Evolutionary conservation across 2,888 invertebrate species (phyloP).

Genomic region (Germaria angustata): DNA sequence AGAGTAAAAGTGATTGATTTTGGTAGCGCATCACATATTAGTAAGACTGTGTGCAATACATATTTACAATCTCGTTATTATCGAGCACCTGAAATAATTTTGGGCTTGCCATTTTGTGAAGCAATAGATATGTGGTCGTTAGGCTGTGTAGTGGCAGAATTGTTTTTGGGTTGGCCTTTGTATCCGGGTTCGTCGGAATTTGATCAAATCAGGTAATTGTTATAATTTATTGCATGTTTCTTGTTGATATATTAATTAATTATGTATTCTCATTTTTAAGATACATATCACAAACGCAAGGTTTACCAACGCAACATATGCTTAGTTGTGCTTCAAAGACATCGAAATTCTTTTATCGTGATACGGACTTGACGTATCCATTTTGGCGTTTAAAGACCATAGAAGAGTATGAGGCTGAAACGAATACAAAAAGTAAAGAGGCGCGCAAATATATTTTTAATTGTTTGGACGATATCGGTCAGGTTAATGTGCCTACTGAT

Average conservation of each 20-base stretch:
- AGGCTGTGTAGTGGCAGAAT: constrained; percentile 99
- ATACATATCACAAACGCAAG: constrained; percentile 98
- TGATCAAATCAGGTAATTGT: constrained; percentile 92
- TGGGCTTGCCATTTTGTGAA: constrained; percentile 99
- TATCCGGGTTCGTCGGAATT: constrained; percentile 99
- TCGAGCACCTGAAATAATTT: constrained; percentile 97
- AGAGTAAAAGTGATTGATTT: constrained; percentile 99
- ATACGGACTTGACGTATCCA: constrained; percentile 94
- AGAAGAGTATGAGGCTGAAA: constrained; percentile 98
- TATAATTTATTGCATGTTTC: not conserved
- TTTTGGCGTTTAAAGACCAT: constrained; percentile 95
- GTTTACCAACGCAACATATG: constrained; percentile 98
- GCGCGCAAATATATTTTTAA: constrained; percentile 99
- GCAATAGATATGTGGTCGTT: constrained; percentile 99
- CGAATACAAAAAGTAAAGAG: constrained; percentile 99
- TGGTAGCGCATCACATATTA: constrained; percentile 99
- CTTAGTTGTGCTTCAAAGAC: constrained; percentile 98
- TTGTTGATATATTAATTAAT: not conserved
- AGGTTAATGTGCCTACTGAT: constrained; percentile 98
- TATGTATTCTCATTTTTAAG: constrained; percentile 66
- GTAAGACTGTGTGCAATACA: constrained; percentile 99
- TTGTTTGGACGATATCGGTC: constrained; percentile 98
- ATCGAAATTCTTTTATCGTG: constrained; percentile 98
- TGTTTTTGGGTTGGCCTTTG: constrained; percentile 99
- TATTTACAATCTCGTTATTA: constrained; percentile 99